Percentiles rank a stretch among this genome's conserved stretches.
These are phyloP conservation scores for Pterocles gutturalis DNA, from an alignment of 2,113 vertebrate genomes.

Conservation along the genomic window DNA sequence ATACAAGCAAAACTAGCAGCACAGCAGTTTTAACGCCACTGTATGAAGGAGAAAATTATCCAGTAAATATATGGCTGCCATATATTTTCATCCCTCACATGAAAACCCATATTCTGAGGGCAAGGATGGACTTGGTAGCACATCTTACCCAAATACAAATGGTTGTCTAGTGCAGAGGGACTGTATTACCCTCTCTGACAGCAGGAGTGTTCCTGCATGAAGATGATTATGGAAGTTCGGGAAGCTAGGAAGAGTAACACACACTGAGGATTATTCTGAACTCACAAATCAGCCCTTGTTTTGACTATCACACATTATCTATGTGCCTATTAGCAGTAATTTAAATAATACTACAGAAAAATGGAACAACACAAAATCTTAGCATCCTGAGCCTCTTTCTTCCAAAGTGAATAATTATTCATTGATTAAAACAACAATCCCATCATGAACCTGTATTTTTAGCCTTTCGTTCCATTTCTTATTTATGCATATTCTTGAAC, in stretches of 20 bases:
- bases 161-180: background rate
- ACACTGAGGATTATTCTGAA: background rate
- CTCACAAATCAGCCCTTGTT: background rate
- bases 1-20: background rate
- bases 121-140: background rate
- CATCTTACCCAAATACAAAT: background rate
- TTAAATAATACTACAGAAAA: background rate
- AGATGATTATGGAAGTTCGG: background rate
- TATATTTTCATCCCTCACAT: background rate
- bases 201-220: background rate
- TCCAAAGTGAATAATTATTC: conserved; percentile 10
- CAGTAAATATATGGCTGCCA: background rate
- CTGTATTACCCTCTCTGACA: background rate
- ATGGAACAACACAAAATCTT: background rate
- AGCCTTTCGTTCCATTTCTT: background rate
- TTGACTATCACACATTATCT: background rate
- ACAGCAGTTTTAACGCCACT: background rate
- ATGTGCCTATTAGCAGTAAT: background rate
- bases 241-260: background rate
- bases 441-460: background rate
- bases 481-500: background rate
- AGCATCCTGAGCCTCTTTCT: background rate
- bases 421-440: background rate
- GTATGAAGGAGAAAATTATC: background rate
- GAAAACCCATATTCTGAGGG: background rate